Evolutionary conservation across 2,113 vertebrate species (phyloP).

Genomic region (Cranoglanis bouderius): DNA sequence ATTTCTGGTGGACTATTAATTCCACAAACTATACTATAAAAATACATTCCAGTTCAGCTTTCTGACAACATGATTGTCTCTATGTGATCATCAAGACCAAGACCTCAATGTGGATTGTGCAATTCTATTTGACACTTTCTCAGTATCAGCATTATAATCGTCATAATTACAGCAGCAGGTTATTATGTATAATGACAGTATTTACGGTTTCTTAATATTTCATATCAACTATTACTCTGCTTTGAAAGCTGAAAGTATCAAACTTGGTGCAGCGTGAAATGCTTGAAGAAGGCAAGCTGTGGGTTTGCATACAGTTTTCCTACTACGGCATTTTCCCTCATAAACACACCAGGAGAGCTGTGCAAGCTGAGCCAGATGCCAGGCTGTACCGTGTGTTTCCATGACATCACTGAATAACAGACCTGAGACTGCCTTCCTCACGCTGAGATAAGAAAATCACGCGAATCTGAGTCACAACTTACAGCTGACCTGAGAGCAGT

Average conservation of each 20-base stretch:
- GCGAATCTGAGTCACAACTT: background rate
- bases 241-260: background rate
- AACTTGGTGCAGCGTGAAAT: background rate
- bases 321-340: background rate
- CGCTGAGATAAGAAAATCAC: background rate
- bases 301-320: slow-evolving; percentile 3
- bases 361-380: slow-evolving; percentile 10
- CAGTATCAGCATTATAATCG: background rate
- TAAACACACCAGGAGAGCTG: slow-evolving; percentile 16
- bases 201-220: background rate
- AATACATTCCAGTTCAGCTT: background rate
- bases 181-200: background rate
- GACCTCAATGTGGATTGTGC: background rate
- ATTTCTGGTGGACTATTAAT: background rate
- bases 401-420: slow-evolving; percentile 6
- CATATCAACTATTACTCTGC: background rate
- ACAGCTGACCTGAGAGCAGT: slow-evolving; percentile 2
- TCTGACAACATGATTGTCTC: background rate
- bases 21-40: background rate
- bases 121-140: background rate
- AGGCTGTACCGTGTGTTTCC: background rate
- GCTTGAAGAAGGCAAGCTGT: background rate
- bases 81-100: background rate
- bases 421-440: background rate
- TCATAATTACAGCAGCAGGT: background rate